These are phyloP conservation scores for Parascotia fuliginaria DNA, from an alignment of 2,888 invertebrate species.

Conservation along the genomic window DNA sequence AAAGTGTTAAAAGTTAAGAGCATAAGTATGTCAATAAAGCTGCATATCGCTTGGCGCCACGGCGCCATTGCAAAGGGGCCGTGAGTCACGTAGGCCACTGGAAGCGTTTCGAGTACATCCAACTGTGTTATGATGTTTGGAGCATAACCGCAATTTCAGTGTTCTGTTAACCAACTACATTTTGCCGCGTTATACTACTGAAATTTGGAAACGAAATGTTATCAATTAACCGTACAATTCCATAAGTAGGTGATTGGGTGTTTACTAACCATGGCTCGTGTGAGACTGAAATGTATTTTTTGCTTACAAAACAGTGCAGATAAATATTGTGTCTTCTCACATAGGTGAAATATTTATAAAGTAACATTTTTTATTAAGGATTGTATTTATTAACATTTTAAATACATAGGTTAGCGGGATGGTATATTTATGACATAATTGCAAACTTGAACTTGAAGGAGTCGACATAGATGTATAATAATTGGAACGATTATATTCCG, in stretches of 20 bases:
- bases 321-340: neutral
- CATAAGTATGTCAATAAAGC: conserved; percentile 70
- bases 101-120: conserved; percentile 53
- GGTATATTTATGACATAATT: neutral
- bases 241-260: conserved; percentile 10
- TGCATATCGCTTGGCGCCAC: conserved; percentile 80
- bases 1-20: conserved; percentile 24
- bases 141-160: conserved; percentile 15
- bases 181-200: conserved; percentile 50
- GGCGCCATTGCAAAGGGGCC: conserved; percentile 79
- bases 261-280: conserved; percentile 14
- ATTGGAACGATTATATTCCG: neutral
- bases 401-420: neutral
- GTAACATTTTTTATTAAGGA: neutral
- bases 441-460: conserved; percentile 6
- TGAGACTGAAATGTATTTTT: conserved; percentile 1
- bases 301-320: conserved; percentile 11
- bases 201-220: conserved; percentile 58
- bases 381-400: neutral
- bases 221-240: conserved; percentile 29
- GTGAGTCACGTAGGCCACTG: conserved; percentile 84
- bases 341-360: neutral
- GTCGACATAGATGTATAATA: neutral
- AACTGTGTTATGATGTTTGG: conserved; percentile 53
- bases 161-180: conserved; percentile 27